These are phyloP conservation scores for Bilobella aurantiaca DNA, from an alignment of 1,140 invertebrate species.

Conservation along the genomic window DNA sequence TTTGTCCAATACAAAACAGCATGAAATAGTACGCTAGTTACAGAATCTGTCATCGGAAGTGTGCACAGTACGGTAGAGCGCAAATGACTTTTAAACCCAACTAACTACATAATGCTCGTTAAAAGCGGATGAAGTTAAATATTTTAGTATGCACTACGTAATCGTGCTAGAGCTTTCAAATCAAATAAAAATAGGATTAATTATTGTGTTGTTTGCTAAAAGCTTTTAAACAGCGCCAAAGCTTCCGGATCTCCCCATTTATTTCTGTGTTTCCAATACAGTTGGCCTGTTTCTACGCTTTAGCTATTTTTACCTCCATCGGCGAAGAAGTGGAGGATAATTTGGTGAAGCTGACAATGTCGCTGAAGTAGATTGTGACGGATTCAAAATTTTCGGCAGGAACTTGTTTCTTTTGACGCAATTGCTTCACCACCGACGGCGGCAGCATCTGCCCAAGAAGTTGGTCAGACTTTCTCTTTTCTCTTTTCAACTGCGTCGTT, in stretches of 20 bases:
- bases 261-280: too few relatives aligned
- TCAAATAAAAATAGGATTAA: too few relatives aligned
- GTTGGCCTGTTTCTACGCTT: too few relatives aligned
- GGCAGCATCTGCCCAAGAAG: slow-evolving; percentile 45
- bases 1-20: too few relatives aligned
- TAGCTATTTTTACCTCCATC: slow-evolving; percentile 39
- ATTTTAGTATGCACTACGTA: too few relatives aligned
- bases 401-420: slow-evolving; percentile 43
- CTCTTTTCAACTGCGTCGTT: slow-evolving; percentile 41
- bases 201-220: too few relatives aligned
- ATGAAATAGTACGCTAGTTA: too few relatives aligned
- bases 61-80: too few relatives aligned
- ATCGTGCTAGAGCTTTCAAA: too few relatives aligned
- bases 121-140: not conserved
- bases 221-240: too few relatives aligned
- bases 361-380: slow-evolving; percentile 43
- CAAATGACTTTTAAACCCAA: not conserved
- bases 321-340: slow-evolving; percentile 41
- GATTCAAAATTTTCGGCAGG: slow-evolving; percentile 40
- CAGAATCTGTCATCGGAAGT: too few relatives aligned
- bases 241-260: too few relatives aligned
- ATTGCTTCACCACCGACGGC: slow-evolving; percentile 41
- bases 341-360: slow-evolving; percentile 42
- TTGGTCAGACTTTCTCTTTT: slow-evolving; percentile 43
- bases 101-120: not conserved